Conservation (phyloP, 1,140 invertebrate genomes). For the Notospermus geniculatus region DNA sequence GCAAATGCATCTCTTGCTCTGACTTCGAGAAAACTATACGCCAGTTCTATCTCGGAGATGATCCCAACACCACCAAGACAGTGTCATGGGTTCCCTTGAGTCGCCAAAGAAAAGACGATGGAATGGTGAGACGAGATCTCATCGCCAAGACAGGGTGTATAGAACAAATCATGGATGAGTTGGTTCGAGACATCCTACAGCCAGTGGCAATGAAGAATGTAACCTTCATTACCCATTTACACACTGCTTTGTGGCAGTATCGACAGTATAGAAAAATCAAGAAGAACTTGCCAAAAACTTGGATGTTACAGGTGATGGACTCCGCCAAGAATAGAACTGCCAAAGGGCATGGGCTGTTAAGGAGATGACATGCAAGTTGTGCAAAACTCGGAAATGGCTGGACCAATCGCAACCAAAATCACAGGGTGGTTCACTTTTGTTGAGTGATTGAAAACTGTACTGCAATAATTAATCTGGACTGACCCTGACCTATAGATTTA, state of each 20-base stretch:
- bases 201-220: slow-evolving; percentile 12
- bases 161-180: slow-evolving; percentile 12
- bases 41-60: slow-evolving; percentile 14
- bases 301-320: slow-evolving; percentile 13
- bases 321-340: slow-evolving; percentile 5
- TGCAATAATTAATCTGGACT: too few species aligned
- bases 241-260: slow-evolving; percentile 22
- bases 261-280: slow-evolving; percentile 17
- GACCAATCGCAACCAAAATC: too few species aligned
- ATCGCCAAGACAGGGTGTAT: slow-evolving; percentile 15
- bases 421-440: too few species aligned
- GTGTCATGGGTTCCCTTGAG: slow-evolving; percentile 20
- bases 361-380: too few species aligned
- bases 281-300: slow-evolving; percentile 10
- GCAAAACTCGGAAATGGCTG: too few species aligned
- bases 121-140: slow-evolving; percentile 3
- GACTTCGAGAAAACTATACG: slow-evolving; percentile 9
- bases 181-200: slow-evolving; percentile 15
- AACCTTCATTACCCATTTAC: slow-evolving; percentile 19
- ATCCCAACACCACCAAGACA: slow-evolving; percentile 12
- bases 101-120: not conserved
- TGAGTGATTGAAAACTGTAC: too few species aligned
- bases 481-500: too few species aligned
- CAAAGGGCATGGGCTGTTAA: too few species aligned
- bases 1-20: not conserved